Evolutionary conservation across 2,797 vertebrate genomes (phyloP).

Genomic region (Trachops cirrhosus): DNA sequence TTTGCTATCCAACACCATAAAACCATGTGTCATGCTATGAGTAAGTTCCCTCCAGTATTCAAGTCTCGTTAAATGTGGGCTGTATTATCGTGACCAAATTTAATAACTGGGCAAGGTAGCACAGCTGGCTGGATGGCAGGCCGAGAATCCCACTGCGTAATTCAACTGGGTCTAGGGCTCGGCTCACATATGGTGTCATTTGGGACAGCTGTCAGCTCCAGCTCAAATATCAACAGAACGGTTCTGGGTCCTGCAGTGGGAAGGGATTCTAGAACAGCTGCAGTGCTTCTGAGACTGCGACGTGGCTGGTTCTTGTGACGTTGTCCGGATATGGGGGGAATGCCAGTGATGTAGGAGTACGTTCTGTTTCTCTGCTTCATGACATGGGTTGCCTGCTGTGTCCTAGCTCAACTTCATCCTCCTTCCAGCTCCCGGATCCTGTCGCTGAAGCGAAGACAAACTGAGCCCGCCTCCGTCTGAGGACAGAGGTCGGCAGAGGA

Average conservation of each 20-base stretch:
- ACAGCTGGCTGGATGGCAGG: neutral
- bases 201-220: neutral
- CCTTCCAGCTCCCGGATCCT: neutral
- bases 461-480: neutral
- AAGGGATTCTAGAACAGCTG: neutral
- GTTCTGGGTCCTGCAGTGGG: neutral
- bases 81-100: neutral
- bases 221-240: neutral
- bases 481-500: neutral
- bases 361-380: neutral
- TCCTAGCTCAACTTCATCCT: neutral
- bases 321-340: neutral
- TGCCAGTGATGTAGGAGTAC: too few relatives aligned
- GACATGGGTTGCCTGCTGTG: fast-evolving
- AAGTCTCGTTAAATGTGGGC: neutral
- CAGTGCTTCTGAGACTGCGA: neutral
- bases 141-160: neutral
- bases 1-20: neutral
- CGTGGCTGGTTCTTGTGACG: neutral
- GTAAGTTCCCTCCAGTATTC: neutral
- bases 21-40: neutral
- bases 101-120: neutral
- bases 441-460: neutral
- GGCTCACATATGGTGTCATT: neutral
- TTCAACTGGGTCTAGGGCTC: neutral